These are phyloP conservation scores for Acropternis orthonyx DNA, from an alignment of 2,797 vertebrate genomes.

Conservation along the genomic window DNA sequence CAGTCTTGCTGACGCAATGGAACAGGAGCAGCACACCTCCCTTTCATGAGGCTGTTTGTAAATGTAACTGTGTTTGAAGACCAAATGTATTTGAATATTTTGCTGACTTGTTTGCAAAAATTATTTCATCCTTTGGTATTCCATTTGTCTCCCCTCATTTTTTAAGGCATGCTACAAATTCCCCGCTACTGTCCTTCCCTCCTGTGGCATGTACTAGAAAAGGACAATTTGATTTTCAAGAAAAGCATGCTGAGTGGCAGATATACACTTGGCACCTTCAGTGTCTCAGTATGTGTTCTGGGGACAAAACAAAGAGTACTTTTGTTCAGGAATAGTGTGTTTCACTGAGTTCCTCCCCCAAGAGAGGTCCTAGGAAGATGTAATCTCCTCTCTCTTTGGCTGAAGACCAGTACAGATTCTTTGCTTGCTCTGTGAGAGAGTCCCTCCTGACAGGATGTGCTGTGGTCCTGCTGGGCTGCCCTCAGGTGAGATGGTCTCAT, in stretches of 20 bases:
- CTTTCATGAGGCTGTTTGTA: not conserved
- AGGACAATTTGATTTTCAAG: not conserved
- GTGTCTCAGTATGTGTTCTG: not conserved
- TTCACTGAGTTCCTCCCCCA: not conserved
- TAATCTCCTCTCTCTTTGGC: not conserved
- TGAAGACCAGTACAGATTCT: not conserved
- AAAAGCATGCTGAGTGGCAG: not conserved
- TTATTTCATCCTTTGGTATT: not conserved
- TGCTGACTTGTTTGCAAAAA: not conserved
- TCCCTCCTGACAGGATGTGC: not conserved
- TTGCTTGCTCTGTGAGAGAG: not conserved
- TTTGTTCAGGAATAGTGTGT: not conserved
- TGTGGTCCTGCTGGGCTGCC: not conserved
- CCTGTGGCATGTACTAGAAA: not conserved
- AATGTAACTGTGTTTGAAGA: not conserved
- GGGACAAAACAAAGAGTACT: not conserved
- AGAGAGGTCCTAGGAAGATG: not conserved
- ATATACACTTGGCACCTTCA: not conserved
- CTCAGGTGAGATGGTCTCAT: not conserved
- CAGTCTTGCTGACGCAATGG: rapidly evolving
- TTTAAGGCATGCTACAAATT: not conserved
- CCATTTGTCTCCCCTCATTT: not conserved
- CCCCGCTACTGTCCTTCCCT: not conserved
- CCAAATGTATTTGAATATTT: not conserved
- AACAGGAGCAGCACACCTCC: not conserved